These are phyloP conservation scores for Epizoanthus scotinus DNA, from an alignment of 92 coral and sea anemone species.

Conservation along the genomic window DNA sequence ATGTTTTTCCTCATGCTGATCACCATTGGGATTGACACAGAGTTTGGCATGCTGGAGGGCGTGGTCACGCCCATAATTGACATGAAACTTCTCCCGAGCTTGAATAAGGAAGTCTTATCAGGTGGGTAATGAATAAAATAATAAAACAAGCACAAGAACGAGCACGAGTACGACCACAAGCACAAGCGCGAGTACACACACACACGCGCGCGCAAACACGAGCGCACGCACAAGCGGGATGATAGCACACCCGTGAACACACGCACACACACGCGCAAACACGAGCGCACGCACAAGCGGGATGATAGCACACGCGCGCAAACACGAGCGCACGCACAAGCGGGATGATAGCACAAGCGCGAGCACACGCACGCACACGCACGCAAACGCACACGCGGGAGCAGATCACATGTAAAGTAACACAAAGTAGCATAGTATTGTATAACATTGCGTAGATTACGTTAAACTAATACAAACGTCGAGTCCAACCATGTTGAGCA, in stretches of 20 bases:
- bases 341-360: too few species aligned
- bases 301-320: background rate
- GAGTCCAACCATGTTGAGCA: too few species aligned
- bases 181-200: background rate
- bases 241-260: too few species aligned
- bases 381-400: background rate
- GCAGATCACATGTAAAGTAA: too few species aligned
- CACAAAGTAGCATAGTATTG: too few species aligned
- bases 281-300: background rate
- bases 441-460: too few species aligned
- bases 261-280: too few species aligned
- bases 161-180: too few species aligned
- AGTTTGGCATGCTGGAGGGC: slow-evolving; percentile 98
- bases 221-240: too few species aligned
- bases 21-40: slow-evolving; percentile 89
- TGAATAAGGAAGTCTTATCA: slow-evolving; percentile 87
- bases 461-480: too few species aligned
- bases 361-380: background rate
- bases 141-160: background rate
- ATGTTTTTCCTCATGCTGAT: slow-evolving; percentile 97
- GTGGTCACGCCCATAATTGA: slow-evolving; percentile 95
- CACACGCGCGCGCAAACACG: background rate
- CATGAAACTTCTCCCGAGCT: slow-evolving; percentile 81
- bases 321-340: too few species aligned
- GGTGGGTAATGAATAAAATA: slow-evolving; percentile 50